phyloP scores from a whole-genome alignment of 2,797 vertebrate species.

The Echiichthys vipera region DNA sequence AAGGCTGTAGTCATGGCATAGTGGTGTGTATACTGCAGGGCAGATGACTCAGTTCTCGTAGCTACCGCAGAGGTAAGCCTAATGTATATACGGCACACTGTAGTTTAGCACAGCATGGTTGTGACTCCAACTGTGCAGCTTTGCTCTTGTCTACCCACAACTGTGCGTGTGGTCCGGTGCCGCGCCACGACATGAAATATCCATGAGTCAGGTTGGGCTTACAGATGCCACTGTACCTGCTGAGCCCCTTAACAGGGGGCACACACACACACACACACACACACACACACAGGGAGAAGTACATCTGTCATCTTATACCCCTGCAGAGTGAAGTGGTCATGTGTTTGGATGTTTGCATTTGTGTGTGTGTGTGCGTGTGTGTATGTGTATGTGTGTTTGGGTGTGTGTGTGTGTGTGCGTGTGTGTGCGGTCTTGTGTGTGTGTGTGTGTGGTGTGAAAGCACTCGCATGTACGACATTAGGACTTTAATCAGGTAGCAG shows the following conservation, averaged over 20 bases:
- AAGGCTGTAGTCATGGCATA: conserved; percentile 39
- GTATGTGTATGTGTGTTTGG: background rate
- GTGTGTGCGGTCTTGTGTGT: background rate
- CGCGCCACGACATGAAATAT: conserved; percentile 77
- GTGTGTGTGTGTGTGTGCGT: conserved; percentile 1
- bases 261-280: too few species aligned
- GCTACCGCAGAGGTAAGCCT: conserved; percentile 28
- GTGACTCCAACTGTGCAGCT: conserved; percentile 60
- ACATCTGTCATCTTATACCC: conserved; percentile 66
- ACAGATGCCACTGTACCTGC: conserved; percentile 77
- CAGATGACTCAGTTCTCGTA: conserved; percentile 50
- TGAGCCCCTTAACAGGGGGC: conserved; percentile 63
- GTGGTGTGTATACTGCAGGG: conserved; percentile 24
- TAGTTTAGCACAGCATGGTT: conserved; percentile 54
- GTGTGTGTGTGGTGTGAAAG: background rate
- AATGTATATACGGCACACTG: conserved; percentile 14
- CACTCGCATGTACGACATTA: conserved; percentile 24
- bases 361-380: conserved; percentile 1
- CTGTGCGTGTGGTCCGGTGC: conserved; percentile 43
- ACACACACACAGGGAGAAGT: conserved; percentile 22
- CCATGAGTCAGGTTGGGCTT: conserved; percentile 73
- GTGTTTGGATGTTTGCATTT: conserved; percentile 17
- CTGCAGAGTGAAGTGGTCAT: conserved; percentile 40
- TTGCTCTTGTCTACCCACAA: conserved; percentile 59
- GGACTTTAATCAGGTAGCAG: conserved; percentile 37